Evolutionary conservation across 2,888 invertebrate genomes (phyloP), one percentile per base, ranked within the genome.

Genomic region (Neocrepidodera transversa): DNA sequence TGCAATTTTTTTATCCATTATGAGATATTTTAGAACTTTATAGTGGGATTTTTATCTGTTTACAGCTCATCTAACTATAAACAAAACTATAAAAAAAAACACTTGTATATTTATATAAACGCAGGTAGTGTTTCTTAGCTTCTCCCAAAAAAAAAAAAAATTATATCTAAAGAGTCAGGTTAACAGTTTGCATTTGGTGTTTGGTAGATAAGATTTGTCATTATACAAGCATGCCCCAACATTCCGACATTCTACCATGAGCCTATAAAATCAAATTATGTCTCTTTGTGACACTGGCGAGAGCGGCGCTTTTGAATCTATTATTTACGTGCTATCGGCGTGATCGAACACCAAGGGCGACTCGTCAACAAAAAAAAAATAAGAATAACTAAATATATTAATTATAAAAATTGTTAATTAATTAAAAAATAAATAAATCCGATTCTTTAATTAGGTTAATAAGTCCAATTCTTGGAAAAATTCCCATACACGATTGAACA

Each of bases 131-230:
- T 20, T 16, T 42, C 2, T 42, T 20, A 45, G 45, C 45, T 13
- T 5, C 26, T 11, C 8, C 23, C n/a, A 45, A 45, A 42, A 42
- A 18, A n/a, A 3, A 6, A 20, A 20, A 38, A 38, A 43, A 23
- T n/a, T n/a, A 17, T 13, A 26, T 45, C 23, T 45, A 45, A 26
- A 45, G 26, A 26, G 48, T 14, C 26, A 56, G 51, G 38, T 55
- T 60, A 52, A 52, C 56, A 52, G 23, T 38, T 26, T 28, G 50
- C 40, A 49, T 50, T 53, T 51, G 47, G 51, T 60, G 52, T 60
- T 56, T 55, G 10, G 47, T 6, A 56, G 56, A 60, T 60, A 60
- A 60, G 56, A 56, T 52, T 60, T 47, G 32, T 60, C 56, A 56
- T 60, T 55, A 60, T 60, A 55, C 60, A 55, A 60, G 52, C 51